A percentile compares a stretch with the other conserved stretches of the same genome.
Conservation (phyloP, 2,113 vertebrate genomes). For the Mellivora capensis region DNA sequence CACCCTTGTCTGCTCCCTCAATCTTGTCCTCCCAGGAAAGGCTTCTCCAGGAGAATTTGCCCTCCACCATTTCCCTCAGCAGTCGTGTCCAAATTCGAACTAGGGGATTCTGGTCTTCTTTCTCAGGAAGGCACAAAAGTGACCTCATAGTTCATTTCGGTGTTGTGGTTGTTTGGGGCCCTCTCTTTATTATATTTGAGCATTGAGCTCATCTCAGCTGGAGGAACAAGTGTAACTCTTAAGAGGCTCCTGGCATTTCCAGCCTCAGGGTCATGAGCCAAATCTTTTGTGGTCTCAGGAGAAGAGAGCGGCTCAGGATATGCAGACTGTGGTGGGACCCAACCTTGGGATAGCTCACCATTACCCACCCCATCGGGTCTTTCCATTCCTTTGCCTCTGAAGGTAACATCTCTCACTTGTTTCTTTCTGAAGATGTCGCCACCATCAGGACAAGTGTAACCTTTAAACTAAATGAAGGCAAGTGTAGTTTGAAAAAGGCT, state of each 20-base stretch:
- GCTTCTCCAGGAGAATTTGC: neutral
- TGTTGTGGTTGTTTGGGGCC: neutral
- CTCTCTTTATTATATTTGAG: neutral
- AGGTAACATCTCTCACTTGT: slow-evolving; percentile 75
- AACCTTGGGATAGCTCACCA: neutral
- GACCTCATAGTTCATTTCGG: neutral
- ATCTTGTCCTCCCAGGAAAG: neutral
- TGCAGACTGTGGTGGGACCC: neutral
- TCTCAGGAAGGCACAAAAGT: neutral
- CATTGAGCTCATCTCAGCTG: neutral
- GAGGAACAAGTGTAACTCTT: neutral
- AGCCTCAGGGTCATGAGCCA: neutral
- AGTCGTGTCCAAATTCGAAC: neutral
- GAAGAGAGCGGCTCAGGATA: neutral
- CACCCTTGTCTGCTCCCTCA: neutral
- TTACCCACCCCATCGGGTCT: neutral
- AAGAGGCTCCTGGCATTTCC: neutral
- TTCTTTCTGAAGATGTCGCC: slow-evolving; percentile 83
- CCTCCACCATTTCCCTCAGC: neutral
- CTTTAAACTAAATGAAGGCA: slow-evolving; percentile 92
- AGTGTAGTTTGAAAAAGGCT: slow-evolving; percentile 94
- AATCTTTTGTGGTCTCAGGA: neutral
- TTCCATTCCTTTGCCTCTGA: slow-evolving; percentile 49
- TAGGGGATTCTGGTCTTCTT: neutral
- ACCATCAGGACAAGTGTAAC: slow-evolving; percentile 92